These are phyloP conservation scores for Rhinoraja longicauda DNA, from an alignment of 2,797 vertebrate species.

Conservation along the genomic window DNA sequence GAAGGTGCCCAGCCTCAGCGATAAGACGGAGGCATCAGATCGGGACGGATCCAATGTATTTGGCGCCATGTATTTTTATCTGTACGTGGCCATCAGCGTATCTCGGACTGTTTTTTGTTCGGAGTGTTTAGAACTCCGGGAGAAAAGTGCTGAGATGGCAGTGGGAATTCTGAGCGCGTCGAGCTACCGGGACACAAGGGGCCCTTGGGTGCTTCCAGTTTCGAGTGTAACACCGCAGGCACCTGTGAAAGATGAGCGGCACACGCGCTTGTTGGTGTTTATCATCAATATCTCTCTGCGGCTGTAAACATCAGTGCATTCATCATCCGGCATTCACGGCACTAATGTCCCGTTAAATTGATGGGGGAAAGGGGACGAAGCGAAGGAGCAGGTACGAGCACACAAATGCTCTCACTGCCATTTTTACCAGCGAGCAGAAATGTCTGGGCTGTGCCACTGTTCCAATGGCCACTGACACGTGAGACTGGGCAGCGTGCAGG, in stretches of 20 bases:
- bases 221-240: not conserved
- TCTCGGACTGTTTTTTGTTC: not conserved
- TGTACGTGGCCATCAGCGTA: not conserved
- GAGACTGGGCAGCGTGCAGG: not conserved
- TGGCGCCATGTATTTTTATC: not conserved
- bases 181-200: not conserved
- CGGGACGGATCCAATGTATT: not conserved
- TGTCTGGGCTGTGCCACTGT: not conserved
- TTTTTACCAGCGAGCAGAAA: not conserved
- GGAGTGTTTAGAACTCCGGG: not conserved
- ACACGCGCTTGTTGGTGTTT: not conserved
- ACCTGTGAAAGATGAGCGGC: not conserved
- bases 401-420: not conserved
- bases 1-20: not conserved
- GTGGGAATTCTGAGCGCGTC: not conserved
- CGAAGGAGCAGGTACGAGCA: not conserved
- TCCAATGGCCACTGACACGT: not conserved
- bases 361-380: not conserved
- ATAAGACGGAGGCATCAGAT: not conserved
- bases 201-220: not conserved
- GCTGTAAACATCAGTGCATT: not conserved
- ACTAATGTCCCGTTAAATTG: slow-evolving; percentile 20
- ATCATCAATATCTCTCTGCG: slow-evolving; percentile 20
- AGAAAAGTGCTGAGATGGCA: not conserved
- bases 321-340: not conserved